Percentiles rank a stretch among this genome's conserved stretches.
These are phyloP conservation scores for Balearica regulorum DNA, from an alignment of 2,797 vertebrate species.

Conservation along the genomic window DNA sequence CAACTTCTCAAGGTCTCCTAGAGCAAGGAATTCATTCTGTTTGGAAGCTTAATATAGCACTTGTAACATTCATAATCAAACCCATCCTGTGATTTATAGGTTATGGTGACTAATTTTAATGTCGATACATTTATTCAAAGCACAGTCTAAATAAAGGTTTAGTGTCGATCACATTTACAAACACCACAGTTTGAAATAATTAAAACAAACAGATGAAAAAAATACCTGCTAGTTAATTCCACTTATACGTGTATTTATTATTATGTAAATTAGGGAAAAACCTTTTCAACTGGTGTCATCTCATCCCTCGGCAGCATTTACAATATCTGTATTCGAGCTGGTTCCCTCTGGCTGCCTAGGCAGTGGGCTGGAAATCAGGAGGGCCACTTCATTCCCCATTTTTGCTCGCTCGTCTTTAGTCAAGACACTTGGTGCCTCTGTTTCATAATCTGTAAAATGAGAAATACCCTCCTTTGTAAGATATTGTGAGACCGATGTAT, in stretches of 20 bases:
- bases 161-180: slow-evolving; percentile 69
- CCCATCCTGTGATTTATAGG: slow-evolving; percentile 31
- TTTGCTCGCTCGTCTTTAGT: not conserved
- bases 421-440: not conserved
- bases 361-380: not conserved
- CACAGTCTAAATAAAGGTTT: slow-evolving; percentile 63
- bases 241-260: slow-evolving; percentile 28
- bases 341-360: not conserved
- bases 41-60: slow-evolving; percentile 1
- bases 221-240: slow-evolving; percentile 55
- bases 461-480: not conserved
- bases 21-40: not conserved
- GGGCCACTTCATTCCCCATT: not conserved
- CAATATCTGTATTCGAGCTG: not conserved
- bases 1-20: slow-evolving; percentile 33
- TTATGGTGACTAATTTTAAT: slow-evolving; percentile 52
- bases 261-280: slow-evolving; percentile 56
- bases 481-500: not conserved
- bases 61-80: slow-evolving; percentile 10
- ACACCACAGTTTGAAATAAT: slow-evolving; percentile 62
- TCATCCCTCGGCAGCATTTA: not conserved
- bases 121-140: slow-evolving; percentile 59
- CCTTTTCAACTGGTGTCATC: slow-evolving; percentile 29
- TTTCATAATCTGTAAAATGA: not conserved
- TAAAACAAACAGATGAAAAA: slow-evolving; percentile 65